Conservation (phyloP, 2,113 vertebrate genomes). For the Clupea harengus region DNA sequence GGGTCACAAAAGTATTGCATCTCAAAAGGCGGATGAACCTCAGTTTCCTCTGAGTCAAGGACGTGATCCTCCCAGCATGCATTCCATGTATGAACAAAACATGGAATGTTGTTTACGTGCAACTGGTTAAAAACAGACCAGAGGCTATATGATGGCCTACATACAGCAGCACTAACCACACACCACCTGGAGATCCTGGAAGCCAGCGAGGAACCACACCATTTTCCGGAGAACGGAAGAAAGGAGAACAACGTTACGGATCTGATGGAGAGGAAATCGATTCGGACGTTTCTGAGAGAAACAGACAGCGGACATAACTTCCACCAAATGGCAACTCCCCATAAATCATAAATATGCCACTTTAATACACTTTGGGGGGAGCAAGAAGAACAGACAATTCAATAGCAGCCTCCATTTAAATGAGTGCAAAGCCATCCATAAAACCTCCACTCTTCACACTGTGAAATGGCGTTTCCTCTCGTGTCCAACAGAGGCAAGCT, state of each 20-base stretch:
- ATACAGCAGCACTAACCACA: background rate
- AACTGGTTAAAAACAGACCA: background rate
- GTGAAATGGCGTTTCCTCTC: background rate
- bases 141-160: background rate
- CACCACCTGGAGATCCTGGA: background rate
- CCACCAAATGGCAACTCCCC: constrained; percentile 27
- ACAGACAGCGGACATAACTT: constrained; percentile 16
- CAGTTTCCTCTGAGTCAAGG: background rate
- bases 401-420: background rate
- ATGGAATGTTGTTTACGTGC: background rate
- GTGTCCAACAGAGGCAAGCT: background rate
- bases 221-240: background rate
- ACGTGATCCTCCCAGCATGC: background rate
- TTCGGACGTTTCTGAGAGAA: background rate
- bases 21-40: background rate
- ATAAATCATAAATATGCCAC: constrained; percentile 51
- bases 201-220: background rate
- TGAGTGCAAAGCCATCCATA: constrained; percentile 23
- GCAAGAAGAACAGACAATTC: constrained; percentile 18
- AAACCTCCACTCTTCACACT: constrained; percentile 14
- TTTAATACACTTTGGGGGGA: constrained; percentile 47
- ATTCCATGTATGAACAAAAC: background rate
- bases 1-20: background rate
- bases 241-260: background rate
- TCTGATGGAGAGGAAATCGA: background rate